Evolutionary conservation across 1,140 invertebrate species (phyloP), one percentile per base, ranked within the genome.

Genomic region (Phthorimaea operculella): DNA sequence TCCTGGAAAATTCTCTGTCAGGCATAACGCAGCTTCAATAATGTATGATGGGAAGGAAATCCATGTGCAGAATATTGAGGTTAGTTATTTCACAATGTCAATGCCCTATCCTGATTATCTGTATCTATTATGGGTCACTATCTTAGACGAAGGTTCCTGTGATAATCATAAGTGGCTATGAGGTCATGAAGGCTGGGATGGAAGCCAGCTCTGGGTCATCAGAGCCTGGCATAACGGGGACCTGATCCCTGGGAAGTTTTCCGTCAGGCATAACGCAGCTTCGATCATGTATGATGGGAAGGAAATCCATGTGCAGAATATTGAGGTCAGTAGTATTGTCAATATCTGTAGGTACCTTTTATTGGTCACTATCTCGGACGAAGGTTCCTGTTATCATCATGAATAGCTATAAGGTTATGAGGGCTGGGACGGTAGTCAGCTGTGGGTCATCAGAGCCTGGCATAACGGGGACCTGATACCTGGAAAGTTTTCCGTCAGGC

Each of bases 191-290:
- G 81, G 81, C 2, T 84, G 79, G 78, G 88, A 91, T 54, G 90
- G 91, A 21, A 88, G 91, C 64, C 83, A 87, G 21, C 83, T 93
- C 42, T 93, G 92, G 79, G 87, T 92, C 49, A 92, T 92, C 10
- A 84, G 90, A 36, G 87, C 88, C 11, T 87, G 88, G 72, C 89
- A 92, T 60, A 87, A 88, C 57, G 90, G 90, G 5, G 90, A 91
- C 52, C 74, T 90, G 66, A 74, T 88, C n/a, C 89, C 88, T 4
- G 89, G 89, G 0, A 91, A 90, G 72, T 65, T 91, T 2, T 86
- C 87, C 4, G 86, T 89, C 0, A 76, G 79, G 8, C 88, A 87
- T 58, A 79, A 83, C 10, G 68, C 84, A 0, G 89, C 88, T 2
- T 91, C 89, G n/a, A 76, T 91, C 4, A 76, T 86, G 55, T 88